Conservation (phyloP, 2,888 invertebrate species). For the Gnatocerus cornutus region DNA sequence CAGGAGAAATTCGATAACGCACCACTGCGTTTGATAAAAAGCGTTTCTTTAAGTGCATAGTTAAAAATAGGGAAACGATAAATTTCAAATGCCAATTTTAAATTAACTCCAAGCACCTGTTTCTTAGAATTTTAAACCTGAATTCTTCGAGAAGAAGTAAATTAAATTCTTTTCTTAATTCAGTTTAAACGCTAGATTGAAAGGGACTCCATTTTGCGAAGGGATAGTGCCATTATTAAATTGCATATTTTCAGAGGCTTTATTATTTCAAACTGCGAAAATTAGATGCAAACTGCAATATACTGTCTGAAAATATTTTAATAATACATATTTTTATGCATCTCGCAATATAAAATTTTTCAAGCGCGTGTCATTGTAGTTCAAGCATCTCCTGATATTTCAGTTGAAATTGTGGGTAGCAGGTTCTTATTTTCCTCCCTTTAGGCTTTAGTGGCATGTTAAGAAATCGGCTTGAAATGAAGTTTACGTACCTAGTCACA, state of each 20-base stretch:
- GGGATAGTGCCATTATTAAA: too few species aligned
- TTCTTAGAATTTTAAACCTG: slow-evolving; percentile 4
- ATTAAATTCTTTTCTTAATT: slow-evolving; percentile 14
- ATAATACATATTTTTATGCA: too few species aligned
- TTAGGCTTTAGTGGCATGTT: neutral
- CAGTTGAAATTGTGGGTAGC: too few species aligned
- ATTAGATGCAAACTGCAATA: too few species aligned
- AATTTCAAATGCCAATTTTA: slow-evolving; percentile 29
- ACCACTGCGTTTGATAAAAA: neutral
- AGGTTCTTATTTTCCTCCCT: neutral
- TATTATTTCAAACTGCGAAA: too few species aligned
- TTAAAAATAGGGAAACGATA: slow-evolving; percentile 17
- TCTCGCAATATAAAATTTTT: too few species aligned
- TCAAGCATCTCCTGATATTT: too few species aligned
- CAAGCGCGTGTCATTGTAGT: too few species aligned
- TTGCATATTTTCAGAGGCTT: too few species aligned
- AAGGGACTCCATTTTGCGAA: too few species aligned
- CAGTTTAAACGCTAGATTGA: neutral
- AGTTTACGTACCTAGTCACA: neutral
- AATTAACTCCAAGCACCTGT: slow-evolving; percentile 26
- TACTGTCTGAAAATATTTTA: too few species aligned
- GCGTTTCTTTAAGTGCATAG: neutral
- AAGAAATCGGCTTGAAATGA: neutral
- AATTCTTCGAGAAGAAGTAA: slow-evolving; percentile 16
- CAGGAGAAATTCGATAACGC: slow-evolving; percentile 4